phyloP scores from a whole-genome alignment of 2,113 vertebrate genomes.

The Coracopsis vasa region DNA sequence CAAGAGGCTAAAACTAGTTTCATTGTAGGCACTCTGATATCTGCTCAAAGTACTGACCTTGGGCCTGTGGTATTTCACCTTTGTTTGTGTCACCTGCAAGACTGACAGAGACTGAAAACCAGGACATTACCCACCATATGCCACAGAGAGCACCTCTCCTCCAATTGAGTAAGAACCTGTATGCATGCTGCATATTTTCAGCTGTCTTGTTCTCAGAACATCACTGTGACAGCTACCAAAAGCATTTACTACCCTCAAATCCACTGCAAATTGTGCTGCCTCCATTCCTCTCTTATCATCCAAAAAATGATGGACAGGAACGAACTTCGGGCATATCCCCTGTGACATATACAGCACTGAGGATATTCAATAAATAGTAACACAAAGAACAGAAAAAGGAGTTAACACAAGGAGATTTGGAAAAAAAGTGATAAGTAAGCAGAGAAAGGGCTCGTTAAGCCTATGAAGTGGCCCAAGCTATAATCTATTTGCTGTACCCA shows the following conservation, averaged over 20 bases:
- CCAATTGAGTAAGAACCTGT: neutral
- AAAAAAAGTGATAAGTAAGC: slow-evolving; percentile 1
- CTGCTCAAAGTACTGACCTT: neutral
- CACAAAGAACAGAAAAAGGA: neutral
- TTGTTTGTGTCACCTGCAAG: neutral
- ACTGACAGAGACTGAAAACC: neutral
- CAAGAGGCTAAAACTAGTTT: neutral
- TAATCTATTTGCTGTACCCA: slow-evolving; percentile 63
- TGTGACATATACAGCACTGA: neutral
- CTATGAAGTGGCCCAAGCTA: slow-evolving; percentile 13
- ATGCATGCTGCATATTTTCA: neutral
- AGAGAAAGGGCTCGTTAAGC: slow-evolving; percentile 21
- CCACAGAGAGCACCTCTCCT: neutral
- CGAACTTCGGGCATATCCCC: neutral
- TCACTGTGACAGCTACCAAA: slow-evolving; percentile 7
- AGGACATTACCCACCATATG: neutral
- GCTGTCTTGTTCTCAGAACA: neutral
- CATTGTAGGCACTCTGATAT: neutral
- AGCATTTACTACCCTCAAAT: neutral
- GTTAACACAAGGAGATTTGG: neutral
- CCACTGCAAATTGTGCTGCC: neutral
- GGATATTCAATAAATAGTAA: slow-evolving; percentile 32
- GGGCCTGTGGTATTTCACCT: neutral
- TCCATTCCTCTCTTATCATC: neutral
- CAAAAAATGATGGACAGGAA: neutral